phyloP scores from a whole-genome alignment of 30 jellyfish, hydroid and myxozoan species.

The Cassiopea xamachana region DNA sequence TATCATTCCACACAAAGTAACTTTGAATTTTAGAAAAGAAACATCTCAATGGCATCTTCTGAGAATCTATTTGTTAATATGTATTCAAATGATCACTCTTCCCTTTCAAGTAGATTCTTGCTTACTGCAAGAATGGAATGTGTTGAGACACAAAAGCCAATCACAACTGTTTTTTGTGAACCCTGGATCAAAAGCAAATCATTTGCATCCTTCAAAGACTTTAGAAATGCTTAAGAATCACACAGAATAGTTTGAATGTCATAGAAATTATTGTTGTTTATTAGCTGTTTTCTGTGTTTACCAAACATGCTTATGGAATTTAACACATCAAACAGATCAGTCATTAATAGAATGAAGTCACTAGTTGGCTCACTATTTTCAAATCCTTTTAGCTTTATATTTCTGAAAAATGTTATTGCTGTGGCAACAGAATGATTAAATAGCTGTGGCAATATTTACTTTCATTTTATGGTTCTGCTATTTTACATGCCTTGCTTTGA shows the following conservation, averaged over 20 bases:
- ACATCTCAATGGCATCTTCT: too few relatives aligned
- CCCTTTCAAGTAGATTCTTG: not conserved
- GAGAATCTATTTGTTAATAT: too few relatives aligned
- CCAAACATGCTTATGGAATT: slow-evolving; percentile 44
- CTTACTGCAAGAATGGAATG: slow-evolving; percentile 14
- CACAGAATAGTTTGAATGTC: not conserved
- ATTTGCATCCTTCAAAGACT: not conserved
- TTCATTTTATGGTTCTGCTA: not conserved
- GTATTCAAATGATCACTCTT: too few relatives aligned
- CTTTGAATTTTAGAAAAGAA: slow-evolving; percentile 11
- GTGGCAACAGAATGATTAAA: not conserved
- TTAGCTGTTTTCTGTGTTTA: slow-evolving; percentile 6
- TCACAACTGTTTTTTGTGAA: slow-evolving; percentile 14
- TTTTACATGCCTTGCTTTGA: not conserved
- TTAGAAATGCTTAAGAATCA: not conserved
- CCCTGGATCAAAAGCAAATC: not conserved
- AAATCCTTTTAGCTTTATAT: not conserved
- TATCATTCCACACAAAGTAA: slow-evolving; percentile 56
- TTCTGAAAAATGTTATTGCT: not conserved
- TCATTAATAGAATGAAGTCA: not conserved
- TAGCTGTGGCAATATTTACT: not conserved
- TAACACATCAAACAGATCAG: not conserved
- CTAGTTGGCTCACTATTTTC: not conserved
- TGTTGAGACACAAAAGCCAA: slow-evolving; percentile 9
- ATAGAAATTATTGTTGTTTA: not conserved